Evolutionary conservation across 53 echinoderm and acorn worm genomes (phyloP).

Genomic region (Luidia sarsii): DNA sequence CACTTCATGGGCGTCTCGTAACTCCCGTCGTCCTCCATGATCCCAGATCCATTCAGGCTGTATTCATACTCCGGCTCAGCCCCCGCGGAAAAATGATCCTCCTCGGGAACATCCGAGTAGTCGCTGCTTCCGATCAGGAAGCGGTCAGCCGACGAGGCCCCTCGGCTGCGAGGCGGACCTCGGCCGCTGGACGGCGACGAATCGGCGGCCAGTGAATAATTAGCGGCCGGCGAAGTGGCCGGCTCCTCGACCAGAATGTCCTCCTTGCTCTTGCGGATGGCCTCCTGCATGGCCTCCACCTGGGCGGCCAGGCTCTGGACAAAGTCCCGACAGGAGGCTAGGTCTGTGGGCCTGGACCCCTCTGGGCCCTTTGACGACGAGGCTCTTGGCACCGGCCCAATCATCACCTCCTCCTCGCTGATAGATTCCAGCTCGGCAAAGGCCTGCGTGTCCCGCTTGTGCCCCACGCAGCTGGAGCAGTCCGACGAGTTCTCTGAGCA

Average conservation of each 20-base stretch:
- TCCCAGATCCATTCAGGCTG: slow-evolving; percentile 41
- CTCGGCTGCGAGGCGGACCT: neutral
- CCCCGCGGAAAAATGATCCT: neutral
- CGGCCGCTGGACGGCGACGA: too few relatives aligned
- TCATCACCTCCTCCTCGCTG: slow-evolving; percentile 65
- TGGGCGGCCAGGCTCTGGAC: slow-evolving; percentile 91
- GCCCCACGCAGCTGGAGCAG: slow-evolving; percentile 37
- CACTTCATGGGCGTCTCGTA: slow-evolving; percentile 90
- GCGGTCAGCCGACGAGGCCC: neutral
- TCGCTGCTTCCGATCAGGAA: slow-evolving; percentile 31
- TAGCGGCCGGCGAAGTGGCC: too few relatives aligned
- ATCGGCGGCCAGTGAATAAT: too few relatives aligned
- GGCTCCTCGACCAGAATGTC: slow-evolving; percentile 49
- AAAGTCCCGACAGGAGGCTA: slow-evolving; percentile 89
- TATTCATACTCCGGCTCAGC: slow-evolving; percentile 35
- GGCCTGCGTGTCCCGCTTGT: slow-evolving; percentile 73
- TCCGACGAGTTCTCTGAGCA: slow-evolving; percentile 66
- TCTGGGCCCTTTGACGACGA: slow-evolving; percentile 52
- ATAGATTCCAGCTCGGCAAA: slow-evolving; percentile 77
- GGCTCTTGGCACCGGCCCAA: too few relatives aligned
- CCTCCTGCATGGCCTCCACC: slow-evolving; percentile 96
- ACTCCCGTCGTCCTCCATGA: slow-evolving; percentile 73
- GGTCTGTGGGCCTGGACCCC: slow-evolving; percentile 65
- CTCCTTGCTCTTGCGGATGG: slow-evolving; percentile 89
- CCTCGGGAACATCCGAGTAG: slow-evolving; percentile 31